Evolutionary conservation across 2,888 invertebrate genomes (phyloP).

Genomic region (Cephus nigrinus): DNA sequence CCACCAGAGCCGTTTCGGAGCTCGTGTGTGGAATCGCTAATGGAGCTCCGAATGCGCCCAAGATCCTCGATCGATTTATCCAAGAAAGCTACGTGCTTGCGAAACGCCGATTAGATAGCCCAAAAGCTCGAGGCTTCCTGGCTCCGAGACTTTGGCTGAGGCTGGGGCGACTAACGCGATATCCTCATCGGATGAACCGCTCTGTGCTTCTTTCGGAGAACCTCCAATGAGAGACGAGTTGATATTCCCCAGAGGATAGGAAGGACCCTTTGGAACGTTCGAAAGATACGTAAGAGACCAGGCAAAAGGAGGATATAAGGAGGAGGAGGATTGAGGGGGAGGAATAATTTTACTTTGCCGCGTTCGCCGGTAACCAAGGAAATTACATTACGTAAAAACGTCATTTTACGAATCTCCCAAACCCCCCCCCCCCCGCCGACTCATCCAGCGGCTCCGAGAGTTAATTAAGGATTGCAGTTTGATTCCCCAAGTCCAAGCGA

Average conservation of each 20-base stretch:
- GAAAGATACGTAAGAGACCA: not conserved
- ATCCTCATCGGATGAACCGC: not conserved
- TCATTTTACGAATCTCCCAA: not conserved
- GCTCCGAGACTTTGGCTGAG: not conserved
- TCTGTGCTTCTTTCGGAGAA: not conserved
- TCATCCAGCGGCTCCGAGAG: not conserved
- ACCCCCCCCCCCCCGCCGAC: no score
- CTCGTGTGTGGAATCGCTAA: not conserved
- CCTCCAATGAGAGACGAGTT: not conserved
- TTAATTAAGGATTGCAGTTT: not conserved
- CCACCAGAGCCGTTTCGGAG: not conserved
- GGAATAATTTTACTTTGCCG: not conserved
- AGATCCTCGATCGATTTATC: not conserved
- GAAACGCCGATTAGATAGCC: not conserved
- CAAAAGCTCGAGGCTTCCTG: not conserved
- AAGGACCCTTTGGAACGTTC: not conserved
- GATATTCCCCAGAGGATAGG: not conserved
- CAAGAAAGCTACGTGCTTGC: not conserved
- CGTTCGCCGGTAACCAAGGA: not conserved
- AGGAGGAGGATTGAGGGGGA: not conserved
- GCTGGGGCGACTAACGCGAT: not conserved
- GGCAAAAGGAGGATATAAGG: not conserved
- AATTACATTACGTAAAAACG: not conserved
- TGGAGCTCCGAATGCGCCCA: not conserved
- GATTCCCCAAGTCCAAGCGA: not conserved